Base-by-base conservation (phyloP, 1,140 invertebrate genomes). In the Aphelenchoides avenae region DNA sequence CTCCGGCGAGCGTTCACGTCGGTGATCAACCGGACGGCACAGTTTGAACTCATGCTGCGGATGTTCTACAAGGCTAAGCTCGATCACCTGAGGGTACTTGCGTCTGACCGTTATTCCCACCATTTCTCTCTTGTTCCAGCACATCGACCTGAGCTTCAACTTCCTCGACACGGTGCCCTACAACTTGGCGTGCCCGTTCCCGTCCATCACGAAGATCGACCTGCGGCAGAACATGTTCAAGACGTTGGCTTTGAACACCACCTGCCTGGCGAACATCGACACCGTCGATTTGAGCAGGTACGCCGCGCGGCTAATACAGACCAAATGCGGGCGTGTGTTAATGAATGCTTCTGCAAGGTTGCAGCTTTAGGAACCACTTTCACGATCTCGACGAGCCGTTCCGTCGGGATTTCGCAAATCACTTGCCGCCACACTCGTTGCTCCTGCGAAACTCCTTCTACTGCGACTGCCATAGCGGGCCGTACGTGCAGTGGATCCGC, bases 131-230 rank as follows among this genome's bases (percentile, higher is more conserved):
- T n/a, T n/a, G 4, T 42, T 70, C 44, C 30, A 70, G 71, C 24
- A 60, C 13, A 47, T 75, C 6, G 72, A 75, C 37, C 49, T 75
- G 15, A 71, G 67, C 43, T 75, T 74, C 58, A 75, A 75, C 53
- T 75, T 56, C 50, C 56, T 75, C 11, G 46, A 41, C 7, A 50
- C 49, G 7, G 52, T 75, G 3, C 72, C 72, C 15, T 73, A 57
- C 33, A 54, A 70, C 15, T 40, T 75, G 5, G 34, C 59, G 3
- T 75, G 72, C 51, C 69, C 73, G 6, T 75, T 75, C 47, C 72
- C 72, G 27, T 61, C 71, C 2, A 41, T 75, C 3, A 53, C 40
- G 29, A 46, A 42, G 20, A 37, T 73, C 18, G 71, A 60, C 34
- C 49, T 60, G 30, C 26, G 73, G 15, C 72, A 75, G 36, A 75